Conservation (phyloP, 2,113 vertebrate species). For the Ailurus styani region DNA sequence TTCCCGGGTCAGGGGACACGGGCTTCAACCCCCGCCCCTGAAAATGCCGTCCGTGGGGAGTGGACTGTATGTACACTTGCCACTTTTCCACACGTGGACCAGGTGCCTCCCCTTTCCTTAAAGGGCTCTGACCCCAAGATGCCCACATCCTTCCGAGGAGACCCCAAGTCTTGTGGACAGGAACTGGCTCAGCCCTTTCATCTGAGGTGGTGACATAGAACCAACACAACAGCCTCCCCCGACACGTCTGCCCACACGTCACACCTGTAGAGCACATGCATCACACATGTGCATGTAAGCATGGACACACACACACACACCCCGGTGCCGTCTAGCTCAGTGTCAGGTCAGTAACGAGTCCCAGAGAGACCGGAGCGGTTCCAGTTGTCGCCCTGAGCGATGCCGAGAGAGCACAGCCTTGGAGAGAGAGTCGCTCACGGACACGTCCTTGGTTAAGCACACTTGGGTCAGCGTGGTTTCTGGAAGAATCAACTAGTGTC, state of each 20-base stretch:
- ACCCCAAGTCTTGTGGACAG: not conserved
- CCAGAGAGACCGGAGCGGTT: rapidly evolving
- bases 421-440: not conserved
- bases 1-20: not conserved
- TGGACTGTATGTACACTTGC: rapidly evolving
- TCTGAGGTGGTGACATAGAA: too few relatives aligned
- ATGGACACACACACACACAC: not conserved
- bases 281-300: rapidly evolving
- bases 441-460: not conserved
- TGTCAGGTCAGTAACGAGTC: not conserved
- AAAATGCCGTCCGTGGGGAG: rapidly evolving
- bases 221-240: not conserved
- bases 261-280: not conserved
- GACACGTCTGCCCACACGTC: too few relatives aligned
- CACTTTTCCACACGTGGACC: not conserved
- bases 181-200: not conserved
- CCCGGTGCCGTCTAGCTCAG: rapidly evolving
- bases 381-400: rapidly evolving
- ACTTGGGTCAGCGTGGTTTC: not conserved
- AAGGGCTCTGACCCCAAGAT: too few relatives aligned
- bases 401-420: not conserved
- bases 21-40: not conserved
- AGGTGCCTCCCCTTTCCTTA: not conserved
- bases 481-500: not conserved
- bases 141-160: not conserved